These are phyloP conservation scores for Cyanistes caeruleus DNA, from an alignment of 2,113 vertebrate genomes.

Conservation along the genomic window DNA sequence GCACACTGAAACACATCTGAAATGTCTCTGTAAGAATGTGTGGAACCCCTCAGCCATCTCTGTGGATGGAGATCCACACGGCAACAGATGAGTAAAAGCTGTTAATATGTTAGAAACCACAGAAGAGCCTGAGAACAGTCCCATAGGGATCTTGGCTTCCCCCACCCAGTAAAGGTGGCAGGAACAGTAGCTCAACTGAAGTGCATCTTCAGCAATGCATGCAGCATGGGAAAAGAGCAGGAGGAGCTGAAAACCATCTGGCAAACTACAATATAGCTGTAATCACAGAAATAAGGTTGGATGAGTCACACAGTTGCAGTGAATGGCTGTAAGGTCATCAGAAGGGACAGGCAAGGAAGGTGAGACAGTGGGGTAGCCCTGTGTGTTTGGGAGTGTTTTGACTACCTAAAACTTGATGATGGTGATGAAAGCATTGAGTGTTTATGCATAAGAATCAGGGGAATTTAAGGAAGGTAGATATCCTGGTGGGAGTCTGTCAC, in stretches of 20 bases:
- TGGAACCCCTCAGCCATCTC: background rate
- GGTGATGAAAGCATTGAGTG: fast-evolving
- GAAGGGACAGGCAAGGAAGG: background rate
- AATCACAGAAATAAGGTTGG: background rate
- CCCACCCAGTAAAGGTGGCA: background rate
- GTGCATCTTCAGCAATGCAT: background rate
- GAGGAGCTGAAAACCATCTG: background rate
- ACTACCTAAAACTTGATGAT: background rate
- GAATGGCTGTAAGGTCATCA: background rate
- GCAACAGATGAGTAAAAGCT: background rate
- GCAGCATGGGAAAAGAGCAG: background rate
- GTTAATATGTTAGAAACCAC: background rate
- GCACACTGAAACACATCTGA: no score
- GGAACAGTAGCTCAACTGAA: background rate
- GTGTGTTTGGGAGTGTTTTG: background rate
- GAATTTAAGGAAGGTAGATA: background rate
- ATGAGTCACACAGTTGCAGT: background rate
- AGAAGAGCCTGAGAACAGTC: background rate
- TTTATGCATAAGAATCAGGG: fast-evolving
- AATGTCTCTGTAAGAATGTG: background rate
- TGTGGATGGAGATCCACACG: fast-evolving
- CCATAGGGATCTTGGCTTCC: background rate
- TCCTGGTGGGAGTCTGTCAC: background rate
- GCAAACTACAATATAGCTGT: background rate
- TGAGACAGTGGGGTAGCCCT: background rate